phyloP scores from a whole-genome alignment of 2,888 invertebrate genomes.

The Caenorhabditis sp. region DNA sequence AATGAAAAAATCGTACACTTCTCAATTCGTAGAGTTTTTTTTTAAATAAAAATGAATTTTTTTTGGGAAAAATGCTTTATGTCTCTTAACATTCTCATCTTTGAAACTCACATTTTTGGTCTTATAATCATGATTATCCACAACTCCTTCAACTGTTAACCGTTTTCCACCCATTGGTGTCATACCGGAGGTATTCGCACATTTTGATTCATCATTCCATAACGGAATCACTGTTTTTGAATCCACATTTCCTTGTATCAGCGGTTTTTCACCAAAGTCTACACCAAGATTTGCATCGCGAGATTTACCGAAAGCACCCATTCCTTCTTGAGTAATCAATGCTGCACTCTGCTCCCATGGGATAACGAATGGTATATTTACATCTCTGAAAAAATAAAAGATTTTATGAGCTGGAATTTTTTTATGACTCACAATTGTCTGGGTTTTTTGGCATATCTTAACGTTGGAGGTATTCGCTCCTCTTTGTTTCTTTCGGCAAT shows the following conservation, averaged over 20 bases:
- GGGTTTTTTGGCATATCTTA: constrained; percentile 62
- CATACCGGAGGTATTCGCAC: constrained; percentile 51
- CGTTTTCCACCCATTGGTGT: constrained; percentile 58
- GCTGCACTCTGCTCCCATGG: constrained; percentile 59
- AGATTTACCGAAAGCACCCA: constrained; percentile 64
- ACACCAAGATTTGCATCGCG: constrained; percentile 49
- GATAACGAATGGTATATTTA: constrained; percentile 62
- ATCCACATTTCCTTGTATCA: constrained; percentile 56
- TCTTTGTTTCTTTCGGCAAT: constrained; percentile 60
- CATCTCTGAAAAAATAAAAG: constrained; percentile 42
- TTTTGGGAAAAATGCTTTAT: too few species aligned
- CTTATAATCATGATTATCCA: constrained; percentile 63
- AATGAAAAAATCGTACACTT: too few species aligned
- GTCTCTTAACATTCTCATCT: too few species aligned
- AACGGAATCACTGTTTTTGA: constrained; percentile 64
- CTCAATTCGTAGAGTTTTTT: too few species aligned
- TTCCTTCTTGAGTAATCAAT: constrained; percentile 56
- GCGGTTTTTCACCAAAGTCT: constrained; percentile 45
- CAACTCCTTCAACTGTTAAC: constrained; percentile 54
- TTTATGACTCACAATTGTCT: constrained; percentile 46
- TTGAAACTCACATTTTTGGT: constrained; percentile 41
- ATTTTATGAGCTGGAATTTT: background rate
- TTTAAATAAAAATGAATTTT: too few species aligned
- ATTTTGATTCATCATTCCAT: constrained; percentile 51
- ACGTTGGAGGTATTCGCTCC: constrained; percentile 56